phyloP scores from a whole-genome alignment of 1,140 invertebrate genomes.

The Yoshiicerus persimilis region DNA sequence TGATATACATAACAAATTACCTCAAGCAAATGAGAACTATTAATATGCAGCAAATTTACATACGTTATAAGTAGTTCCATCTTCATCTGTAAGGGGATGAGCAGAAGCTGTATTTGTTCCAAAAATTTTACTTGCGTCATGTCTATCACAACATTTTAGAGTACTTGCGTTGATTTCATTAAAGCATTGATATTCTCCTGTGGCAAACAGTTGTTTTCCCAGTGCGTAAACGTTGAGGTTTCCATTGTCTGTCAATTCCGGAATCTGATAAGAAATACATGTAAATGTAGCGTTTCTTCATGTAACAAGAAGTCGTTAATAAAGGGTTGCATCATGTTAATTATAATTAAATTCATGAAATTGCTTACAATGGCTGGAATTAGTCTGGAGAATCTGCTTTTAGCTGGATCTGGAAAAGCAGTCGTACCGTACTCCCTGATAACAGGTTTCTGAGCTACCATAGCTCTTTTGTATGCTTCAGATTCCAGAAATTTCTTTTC shows the following conservation, averaged over 20 bases:
- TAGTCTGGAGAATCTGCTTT: conserved; percentile 54
- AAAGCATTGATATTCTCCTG: conserved; percentile 53
- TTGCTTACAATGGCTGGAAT: conserved; percentile 46
- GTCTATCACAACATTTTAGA: conserved; percentile 49
- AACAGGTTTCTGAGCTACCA: conserved; percentile 50
- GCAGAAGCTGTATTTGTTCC: conserved; percentile 53
- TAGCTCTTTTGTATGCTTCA: conserved; percentile 55
- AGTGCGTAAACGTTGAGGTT: conserved; percentile 53
- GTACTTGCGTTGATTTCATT: conserved; percentile 43
- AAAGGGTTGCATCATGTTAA: background rate
- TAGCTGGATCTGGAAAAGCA: conserved; percentile 54
- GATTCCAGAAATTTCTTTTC: conserved; percentile 53
- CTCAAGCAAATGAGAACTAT: background rate
- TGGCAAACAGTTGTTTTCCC: conserved; percentile 55
- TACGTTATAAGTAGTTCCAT: conserved; percentile 54
- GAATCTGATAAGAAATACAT: conserved; percentile 34
- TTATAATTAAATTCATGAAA: conserved; percentile 16
- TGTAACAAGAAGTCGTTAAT: background rate
- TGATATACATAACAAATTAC: no score
- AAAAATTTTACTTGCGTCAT: conserved; percentile 49
- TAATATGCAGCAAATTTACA: background rate
- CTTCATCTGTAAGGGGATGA: conserved; percentile 54
- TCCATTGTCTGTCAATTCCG: conserved; percentile 57
- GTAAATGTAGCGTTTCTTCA: no score
- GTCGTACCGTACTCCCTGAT: conserved; percentile 56